Evolutionary conservation across 1,140 invertebrate genomes (phyloP).

Genomic region (Caenorhabditis remanei): DNA sequence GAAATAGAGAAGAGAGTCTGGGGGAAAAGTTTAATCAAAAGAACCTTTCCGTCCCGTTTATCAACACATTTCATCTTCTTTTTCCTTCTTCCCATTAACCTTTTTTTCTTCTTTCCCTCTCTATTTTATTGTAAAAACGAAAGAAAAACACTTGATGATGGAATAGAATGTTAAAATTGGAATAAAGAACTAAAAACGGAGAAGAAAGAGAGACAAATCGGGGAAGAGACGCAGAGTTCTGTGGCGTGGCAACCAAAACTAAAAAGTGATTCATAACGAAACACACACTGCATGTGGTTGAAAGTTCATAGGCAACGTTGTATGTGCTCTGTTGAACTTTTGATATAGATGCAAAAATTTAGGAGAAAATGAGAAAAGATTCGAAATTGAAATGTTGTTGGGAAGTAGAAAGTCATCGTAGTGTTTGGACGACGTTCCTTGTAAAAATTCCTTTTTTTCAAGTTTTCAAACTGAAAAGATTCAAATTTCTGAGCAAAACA

Average conservation of each 20-base stretch:
- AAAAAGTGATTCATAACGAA: slow-evolving; percentile 4
- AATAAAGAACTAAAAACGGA: slow-evolving; percentile 25
- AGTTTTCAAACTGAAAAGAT: no score
- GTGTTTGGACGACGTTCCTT: no score
- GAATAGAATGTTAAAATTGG: background rate
- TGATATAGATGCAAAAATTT: background rate
- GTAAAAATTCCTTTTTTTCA: no score
- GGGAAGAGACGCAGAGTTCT: background rate
- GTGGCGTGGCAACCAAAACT: slow-evolving; percentile 16
- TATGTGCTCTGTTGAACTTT: slow-evolving; percentile 21
- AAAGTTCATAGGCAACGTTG: background rate
- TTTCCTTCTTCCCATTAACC: background rate
- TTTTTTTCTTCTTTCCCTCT: background rate
- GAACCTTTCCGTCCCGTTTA: slow-evolving; percentile 3
- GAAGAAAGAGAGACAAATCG: background rate
- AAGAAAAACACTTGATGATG: background rate
- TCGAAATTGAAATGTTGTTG: no score
- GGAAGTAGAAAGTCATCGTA: no score
- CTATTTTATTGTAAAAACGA: background rate
- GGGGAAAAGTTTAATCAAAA: slow-evolving; percentile 20
- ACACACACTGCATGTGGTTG: background rate
- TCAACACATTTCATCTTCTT: slow-evolving; percentile 19
- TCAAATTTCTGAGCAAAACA: no score
- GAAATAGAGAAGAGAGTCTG: background rate
- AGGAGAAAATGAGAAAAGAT: no score